Base-by-base conservation (phyloP, 2,797 vertebrate genomes). In the Cercopithecus diana region DNA sequence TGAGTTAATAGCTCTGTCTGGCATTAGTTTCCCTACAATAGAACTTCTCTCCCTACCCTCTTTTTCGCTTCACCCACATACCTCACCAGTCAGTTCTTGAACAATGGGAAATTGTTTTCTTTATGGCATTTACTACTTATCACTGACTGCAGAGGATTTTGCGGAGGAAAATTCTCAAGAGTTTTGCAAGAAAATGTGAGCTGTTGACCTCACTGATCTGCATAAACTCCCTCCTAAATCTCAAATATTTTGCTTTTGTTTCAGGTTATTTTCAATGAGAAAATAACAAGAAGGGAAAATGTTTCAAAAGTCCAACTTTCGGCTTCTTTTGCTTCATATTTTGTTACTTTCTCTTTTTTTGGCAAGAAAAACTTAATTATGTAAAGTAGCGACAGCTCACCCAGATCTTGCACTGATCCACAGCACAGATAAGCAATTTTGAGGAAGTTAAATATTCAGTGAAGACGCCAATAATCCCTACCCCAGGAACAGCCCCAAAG, bases 301-400 rank as follows among this genome's bases (percentile, higher is more conserved):
- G 14, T 88, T 95, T 92, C 77, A 70, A 87, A 97, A 94, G 70
- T 73, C 58, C 90, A 88, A 89, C 50, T 88, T 93, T 11, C 9
- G 48, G 55, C 73, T 95, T 77, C 48, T 91, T 94, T 82, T 36
- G 41, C 41, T 80, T 72, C 57, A 3, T 81, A 79, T 83, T 95
- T 93, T 95, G 70, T 87, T 86, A 33, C 48, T 93, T 92, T 90
- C n/a, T 90, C 30, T 67, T 55, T 96, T 93, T 81, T 75, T 52
- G 80, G 73, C 48, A 93, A 95, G 79, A 90, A 81, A 92, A 93
- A 75, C 26, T 97, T 93, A 93, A 94, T 93, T 96, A 98, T 95
- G 95, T 75, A 95, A 97, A 97, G 36, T 36, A 86, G 75, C 3
- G 7, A 90, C 79, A 95, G 96, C 48, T 96, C 88, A 57, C 88